phyloP scores from a whole-genome alignment of 2,113 vertebrate species.

The Lamprotornis superbus region DNA sequence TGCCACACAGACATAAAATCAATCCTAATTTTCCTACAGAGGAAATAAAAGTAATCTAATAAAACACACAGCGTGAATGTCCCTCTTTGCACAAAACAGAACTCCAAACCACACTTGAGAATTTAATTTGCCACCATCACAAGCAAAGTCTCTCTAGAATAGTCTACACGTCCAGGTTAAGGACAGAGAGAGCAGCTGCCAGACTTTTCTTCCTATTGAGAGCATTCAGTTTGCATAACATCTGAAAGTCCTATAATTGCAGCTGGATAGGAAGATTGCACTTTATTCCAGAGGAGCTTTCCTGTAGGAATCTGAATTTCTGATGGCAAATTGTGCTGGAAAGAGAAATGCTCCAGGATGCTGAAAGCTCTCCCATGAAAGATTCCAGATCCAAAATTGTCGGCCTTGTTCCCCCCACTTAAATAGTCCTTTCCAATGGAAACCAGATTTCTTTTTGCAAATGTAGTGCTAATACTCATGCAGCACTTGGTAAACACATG shows the following conservation, averaged over 20 bases:
- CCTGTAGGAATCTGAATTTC: neutral
- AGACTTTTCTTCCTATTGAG: neutral
- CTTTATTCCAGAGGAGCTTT: neutral
- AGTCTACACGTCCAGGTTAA: accelerated
- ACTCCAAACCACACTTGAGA: neutral
- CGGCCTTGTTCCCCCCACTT: neutral
- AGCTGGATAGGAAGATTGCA: neutral
- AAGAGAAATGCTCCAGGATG: neutral
- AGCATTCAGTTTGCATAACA: neutral
- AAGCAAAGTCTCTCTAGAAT: neutral
- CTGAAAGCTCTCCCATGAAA: neutral
- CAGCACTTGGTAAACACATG: neutral
- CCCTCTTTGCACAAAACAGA: neutral
- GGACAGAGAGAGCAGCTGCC: neutral
- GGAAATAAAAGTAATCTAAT: neutral
- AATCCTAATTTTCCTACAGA: neutral
- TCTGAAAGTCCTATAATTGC: neutral
- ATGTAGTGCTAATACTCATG: neutral
- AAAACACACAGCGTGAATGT: neutral
- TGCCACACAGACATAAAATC: neutral
- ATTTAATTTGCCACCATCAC: accelerated
- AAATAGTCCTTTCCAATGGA: neutral
- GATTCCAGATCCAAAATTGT: neutral
- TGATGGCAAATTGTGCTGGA: neutral
- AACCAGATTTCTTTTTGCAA: neutral